Percentiles rank a stretch among this genome's conserved stretches.
phyloP scores from a whole-genome alignment of 2,113 vertebrate species.

The Sphyrna mokarran region DNA sequence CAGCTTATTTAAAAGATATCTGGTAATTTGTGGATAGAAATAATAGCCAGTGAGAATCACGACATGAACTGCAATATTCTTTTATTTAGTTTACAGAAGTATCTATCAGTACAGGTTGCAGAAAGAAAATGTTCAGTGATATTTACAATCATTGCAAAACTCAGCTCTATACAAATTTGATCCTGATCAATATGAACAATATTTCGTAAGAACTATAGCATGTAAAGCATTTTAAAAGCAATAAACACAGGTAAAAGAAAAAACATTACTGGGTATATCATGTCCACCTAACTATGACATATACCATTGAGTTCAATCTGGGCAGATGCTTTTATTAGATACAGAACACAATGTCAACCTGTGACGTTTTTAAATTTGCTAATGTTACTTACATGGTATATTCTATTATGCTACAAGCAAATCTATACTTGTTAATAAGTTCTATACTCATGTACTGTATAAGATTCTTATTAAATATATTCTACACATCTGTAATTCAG shows the following conservation, averaged over 20 bases:
- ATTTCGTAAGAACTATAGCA: conserved; percentile 77
- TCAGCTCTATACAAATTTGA: conserved; percentile 95
- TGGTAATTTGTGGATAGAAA: background rate
- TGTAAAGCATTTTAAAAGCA: conserved; percentile 82
- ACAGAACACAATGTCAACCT: conserved; percentile 73
- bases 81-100: conserved; percentile 94
- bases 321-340: conserved; percentile 63
- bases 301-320: conserved; percentile 55
- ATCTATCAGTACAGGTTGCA: conserved; percentile 83
- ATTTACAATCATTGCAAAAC: conserved; percentile 95
- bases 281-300: conserved; percentile 61
- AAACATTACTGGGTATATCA: conserved; percentile 68
- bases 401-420: conserved; percentile 81
- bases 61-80: conserved; percentile 73
- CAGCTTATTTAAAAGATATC: background rate
- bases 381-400: conserved; percentile 80
- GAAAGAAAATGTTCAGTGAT: conserved; percentile 87
- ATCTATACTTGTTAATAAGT: conserved; percentile 76
- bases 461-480: conserved; percentile 98
- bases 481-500: conserved; percentile 88
- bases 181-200: conserved; percentile 95
- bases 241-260: conserved; percentile 63
- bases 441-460: conserved; percentile 88
- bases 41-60: conserved; percentile 39
- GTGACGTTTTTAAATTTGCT: conserved; percentile 69